phyloP scores from a whole-genome alignment of 2,888 invertebrate genomes.

The Pachycephus smyrnensis region DNA sequence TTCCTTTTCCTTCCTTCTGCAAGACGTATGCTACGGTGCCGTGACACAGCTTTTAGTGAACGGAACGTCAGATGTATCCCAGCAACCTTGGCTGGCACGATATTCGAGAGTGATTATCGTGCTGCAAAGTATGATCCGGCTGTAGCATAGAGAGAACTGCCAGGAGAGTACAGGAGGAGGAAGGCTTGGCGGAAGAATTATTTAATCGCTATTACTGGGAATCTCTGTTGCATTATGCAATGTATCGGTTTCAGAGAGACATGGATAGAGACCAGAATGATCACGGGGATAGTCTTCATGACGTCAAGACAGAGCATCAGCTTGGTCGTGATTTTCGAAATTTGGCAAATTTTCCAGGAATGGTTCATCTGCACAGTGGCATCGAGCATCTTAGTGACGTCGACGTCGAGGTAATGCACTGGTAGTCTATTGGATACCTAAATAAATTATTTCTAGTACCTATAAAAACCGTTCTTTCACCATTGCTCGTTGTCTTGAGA shows the following conservation, averaged over 20 bases:
- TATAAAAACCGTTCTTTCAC: background rate
- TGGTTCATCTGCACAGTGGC: conserved; percentile 58
- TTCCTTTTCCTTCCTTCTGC: background rate
- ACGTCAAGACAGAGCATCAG: conserved; percentile 58
- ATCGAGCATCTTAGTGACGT: conserved; percentile 59
- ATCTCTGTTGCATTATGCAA: background rate
- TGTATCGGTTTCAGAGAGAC: conserved; percentile 40
- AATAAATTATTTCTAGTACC: background rate
- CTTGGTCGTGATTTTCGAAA: conserved; percentile 57
- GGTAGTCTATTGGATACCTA: background rate
- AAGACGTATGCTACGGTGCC: background rate
- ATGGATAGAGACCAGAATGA: conserved; percentile 55
- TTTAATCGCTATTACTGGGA: background rate
- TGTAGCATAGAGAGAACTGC: background rate
- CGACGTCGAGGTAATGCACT: conserved; percentile 54
- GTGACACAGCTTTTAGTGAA: background rate
- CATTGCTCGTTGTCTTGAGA: background rate
- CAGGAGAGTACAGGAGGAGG: background rate
- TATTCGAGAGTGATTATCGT: background rate
- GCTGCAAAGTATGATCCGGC: background rate
- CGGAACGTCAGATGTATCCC: background rate
- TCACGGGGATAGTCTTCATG: conserved; percentile 54
- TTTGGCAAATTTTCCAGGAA: conserved; percentile 55
- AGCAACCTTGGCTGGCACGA: background rate
- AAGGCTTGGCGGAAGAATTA: background rate